Evolutionary conservation across 2,797 vertebrate genomes (phyloP).

Genomic region (Aphelocoma californica): DNA sequence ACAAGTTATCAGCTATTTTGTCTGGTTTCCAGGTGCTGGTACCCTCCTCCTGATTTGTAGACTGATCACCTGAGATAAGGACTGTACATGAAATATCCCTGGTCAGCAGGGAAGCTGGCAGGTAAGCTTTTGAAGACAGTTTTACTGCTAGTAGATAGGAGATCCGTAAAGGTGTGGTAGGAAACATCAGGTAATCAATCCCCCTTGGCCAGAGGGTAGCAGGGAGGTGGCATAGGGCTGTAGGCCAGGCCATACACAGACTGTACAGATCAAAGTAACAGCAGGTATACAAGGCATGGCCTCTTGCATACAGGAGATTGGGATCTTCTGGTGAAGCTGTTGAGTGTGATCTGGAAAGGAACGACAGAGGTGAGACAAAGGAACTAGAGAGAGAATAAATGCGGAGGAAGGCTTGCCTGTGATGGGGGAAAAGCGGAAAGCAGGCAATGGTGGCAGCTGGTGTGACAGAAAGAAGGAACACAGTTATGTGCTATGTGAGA

Average conservation of each 20-base stretch:
- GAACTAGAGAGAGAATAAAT: neutral
- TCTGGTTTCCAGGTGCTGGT: neutral
- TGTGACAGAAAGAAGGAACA: neutral
- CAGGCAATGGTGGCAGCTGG: neutral
- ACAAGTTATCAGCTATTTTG: neutral
- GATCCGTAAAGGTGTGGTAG: neutral
- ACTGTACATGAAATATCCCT: neutral
- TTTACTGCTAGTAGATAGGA: neutral
- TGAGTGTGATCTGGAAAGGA: neutral
- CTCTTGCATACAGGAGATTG: neutral
- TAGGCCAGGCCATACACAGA: neutral
- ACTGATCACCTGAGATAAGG: neutral
- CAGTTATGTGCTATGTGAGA: neutral
- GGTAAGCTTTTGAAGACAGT: neutral
- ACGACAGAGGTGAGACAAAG: neutral
- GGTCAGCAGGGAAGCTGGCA: neutral
- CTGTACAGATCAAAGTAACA: neutral
- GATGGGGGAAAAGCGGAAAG: neutral
- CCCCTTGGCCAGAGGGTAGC: neutral
- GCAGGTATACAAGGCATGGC: neutral
- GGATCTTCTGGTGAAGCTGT: neutral
- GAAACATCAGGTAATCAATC: neutral
- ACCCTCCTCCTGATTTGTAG: neutral
- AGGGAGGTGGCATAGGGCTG: neutral
- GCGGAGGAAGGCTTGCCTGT: accelerated